phyloP scores from a whole-genome alignment of 2,113 vertebrate genomes.

The Glareola pratincola region DNA sequence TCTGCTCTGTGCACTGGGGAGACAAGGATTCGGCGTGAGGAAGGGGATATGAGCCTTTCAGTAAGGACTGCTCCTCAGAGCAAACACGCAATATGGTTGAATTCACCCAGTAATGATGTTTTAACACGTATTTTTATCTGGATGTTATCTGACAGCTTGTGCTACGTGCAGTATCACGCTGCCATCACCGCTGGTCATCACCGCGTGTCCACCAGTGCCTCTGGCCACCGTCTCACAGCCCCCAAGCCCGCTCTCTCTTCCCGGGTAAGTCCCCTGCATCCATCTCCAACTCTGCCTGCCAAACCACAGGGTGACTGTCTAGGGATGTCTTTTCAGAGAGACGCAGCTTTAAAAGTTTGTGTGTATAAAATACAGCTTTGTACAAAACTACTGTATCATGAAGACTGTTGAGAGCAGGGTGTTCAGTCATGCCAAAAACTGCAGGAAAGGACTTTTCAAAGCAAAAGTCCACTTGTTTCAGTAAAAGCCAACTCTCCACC shows the following conservation, averaged over 20 bases:
- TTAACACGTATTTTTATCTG: background rate
- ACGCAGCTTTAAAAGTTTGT: background rate
- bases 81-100: background rate
- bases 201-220: rapidly evolving
- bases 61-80: background rate
- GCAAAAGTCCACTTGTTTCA: background rate
- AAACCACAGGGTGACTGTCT: background rate
- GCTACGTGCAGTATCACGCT: background rate
- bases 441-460: conserved; percentile 3
- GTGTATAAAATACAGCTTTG: background rate
- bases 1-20: background rate
- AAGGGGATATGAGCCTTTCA: background rate
- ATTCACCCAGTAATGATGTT: background rate
- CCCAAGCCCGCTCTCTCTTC: background rate
- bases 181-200: background rate
- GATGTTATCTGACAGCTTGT: background rate
- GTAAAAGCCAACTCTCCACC: conserved; percentile 1
- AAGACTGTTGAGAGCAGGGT: background rate
- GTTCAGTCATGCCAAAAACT: background rate
- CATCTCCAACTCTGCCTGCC: background rate
- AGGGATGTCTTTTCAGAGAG: background rate
- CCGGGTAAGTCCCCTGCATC: background rate
- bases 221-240: background rate
- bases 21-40: rapidly evolving
- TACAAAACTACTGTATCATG: background rate